Base-by-base conservation (phyloP, 2,113 vertebrate species). In the Oxyura jamaicensis region DNA sequence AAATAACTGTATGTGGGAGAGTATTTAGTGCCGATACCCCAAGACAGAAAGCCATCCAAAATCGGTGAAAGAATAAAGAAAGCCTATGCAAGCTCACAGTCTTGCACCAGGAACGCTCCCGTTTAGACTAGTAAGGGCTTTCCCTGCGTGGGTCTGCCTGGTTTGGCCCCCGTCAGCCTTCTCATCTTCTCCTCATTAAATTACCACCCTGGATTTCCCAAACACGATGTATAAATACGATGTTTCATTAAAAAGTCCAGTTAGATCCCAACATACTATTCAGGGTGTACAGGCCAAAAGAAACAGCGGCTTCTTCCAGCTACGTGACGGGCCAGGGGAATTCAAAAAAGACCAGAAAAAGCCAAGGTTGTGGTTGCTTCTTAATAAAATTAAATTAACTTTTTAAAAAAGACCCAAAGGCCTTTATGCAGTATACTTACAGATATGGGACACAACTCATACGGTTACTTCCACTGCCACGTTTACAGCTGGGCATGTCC, bases 361-460 rank as follows among this genome's bases (percentile, higher is more conserved):
- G 44, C 6, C 18, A 29, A 75, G 25, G 14, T 17, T 13, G 13
- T 18, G 77, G 20, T 2, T 48, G 46, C 21, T 48, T 48, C 46
- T 48, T 48, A 48, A 11, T 48, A 48, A 48, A 22, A 48, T 48
- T 21, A 48, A 48, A 48, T 21, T 21, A 48, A 48, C 20, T 20
- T 46, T 41, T 16, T 14, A 44, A 18, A 18, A 48, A 48, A 48
- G 46, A 48, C 46, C 21, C 2, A 20, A 36, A 81, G 13, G 1
- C 33, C 31, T 80, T 59, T 13, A 28, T 39, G 7, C 7, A 17
- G 10, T 8, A 15, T 33, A 9, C 14, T 50, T 31, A 33, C 4
- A 36, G 8, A 5, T 1, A 36, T 4, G 3, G 29, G 21, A 19
- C 36, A 28, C 13, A 31, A 25, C 2, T 48, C n/a, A 19, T 4